Evolutionary conservation across 2,888 invertebrate species (phyloP), one percentile per base, ranked within the genome.

Genomic region (Cotesia congregata): DNA sequence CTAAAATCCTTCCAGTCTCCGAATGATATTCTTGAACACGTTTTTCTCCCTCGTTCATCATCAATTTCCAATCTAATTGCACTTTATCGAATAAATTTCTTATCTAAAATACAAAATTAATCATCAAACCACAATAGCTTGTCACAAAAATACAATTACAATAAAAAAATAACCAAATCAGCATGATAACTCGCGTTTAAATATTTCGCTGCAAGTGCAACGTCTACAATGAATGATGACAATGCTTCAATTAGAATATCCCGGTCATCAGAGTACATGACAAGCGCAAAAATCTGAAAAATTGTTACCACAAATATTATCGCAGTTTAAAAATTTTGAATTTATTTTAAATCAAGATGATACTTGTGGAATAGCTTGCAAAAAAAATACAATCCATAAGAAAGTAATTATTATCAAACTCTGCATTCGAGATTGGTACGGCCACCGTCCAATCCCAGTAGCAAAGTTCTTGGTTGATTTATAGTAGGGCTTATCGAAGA

Each of bases 401-500:
- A 62, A 9, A 62, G 5, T 17, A 5, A 62, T 15, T 15, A n/a
- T 20, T 20, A 62, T 15, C 15, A 20, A 20, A n/a, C 20, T 62
- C 6, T 62, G 9, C 12, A 6, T 6, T 50, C 7, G 12, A 50
- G 50, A 3, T n/a, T 62, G 62, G 4, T 17, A 62, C 1, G 62
- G 62, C 62, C 62, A 62, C 15, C 20, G 62, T 7, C 62, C 59
- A 41, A 68, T 15, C 0, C 41, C 5, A 50, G 39, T n/a, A 20
- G 60, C 6, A 5, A 74, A 40, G 7, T 9, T 38, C 39, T 74
- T 74, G 40, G 41, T 68, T 1, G 61, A 5, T 15, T 9, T 30
- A 40, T 61, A 74, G 30, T 68, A 62, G 9, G 9, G 12, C 15
- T 61, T 15, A 20, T 74, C 74, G 17, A 68, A 74, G 6, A 74